phyloP scores from a whole-genome alignment of 2,113 vertebrate genomes.

The Thryonomys swinderianus region DNA sequence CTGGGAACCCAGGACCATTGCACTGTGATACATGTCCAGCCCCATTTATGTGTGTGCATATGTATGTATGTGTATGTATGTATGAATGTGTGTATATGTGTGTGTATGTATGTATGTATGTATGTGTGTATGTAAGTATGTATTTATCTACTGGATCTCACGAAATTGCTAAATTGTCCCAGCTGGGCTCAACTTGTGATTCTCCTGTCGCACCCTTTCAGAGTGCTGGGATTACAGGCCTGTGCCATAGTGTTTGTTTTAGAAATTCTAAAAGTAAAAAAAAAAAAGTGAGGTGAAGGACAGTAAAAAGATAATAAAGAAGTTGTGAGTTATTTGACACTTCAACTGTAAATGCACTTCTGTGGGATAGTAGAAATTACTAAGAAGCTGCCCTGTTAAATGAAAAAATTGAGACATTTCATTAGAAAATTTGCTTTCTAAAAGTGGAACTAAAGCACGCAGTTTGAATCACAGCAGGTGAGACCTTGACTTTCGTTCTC shows the following conservation, averaged over 20 bases:
- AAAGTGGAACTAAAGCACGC: background rate
- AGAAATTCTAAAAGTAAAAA: slow-evolving; percentile 7
- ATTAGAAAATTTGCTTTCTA: slow-evolving; percentile 44
- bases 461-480: background rate
- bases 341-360: background rate
- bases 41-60: background rate
- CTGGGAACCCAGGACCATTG: background rate
- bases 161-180: background rate
- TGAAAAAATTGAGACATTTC: slow-evolving; percentile 43
- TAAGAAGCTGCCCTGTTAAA: slow-evolving; percentile 16
- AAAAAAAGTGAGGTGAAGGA: background rate
- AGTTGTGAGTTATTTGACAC: background rate
- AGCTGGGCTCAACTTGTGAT: background rate
- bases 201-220: background rate
- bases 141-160: background rate
- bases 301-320: background rate
- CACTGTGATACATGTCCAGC: background rate
- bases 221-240: background rate
- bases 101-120: background rate
- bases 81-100: background rate
- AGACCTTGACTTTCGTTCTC: background rate
- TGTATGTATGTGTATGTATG: too few relatives aligned
- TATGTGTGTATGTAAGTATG: background rate
- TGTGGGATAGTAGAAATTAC: background rate
- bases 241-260: background rate